A percentile compares a stretch with the other conserved stretches of the same genome.
phyloP scores from a whole-genome alignment of 2,113 vertebrate genomes.

The Calidris pugnax region DNA sequence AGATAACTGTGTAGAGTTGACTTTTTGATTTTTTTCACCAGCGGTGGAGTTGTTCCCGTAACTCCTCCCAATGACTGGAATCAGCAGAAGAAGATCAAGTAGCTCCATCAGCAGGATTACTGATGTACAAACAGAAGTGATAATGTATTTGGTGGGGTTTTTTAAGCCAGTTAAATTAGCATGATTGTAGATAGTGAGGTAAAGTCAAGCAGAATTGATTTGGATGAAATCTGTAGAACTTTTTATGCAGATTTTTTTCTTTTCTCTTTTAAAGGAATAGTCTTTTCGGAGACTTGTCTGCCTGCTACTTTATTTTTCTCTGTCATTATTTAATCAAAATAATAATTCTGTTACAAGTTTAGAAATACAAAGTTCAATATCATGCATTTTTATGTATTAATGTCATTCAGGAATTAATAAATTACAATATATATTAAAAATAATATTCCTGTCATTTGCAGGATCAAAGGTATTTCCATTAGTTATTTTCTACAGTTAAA shows the following conservation, averaged over 20 bases:
- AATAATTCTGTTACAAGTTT: not conserved
- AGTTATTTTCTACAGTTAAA: not conserved
- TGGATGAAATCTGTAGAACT: not conserved
- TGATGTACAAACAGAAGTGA: not conserved
- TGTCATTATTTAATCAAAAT: not conserved
- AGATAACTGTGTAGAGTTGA: not conserved
- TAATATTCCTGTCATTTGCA: not conserved
- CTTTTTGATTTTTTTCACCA: not conserved
- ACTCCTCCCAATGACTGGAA: not conserved
- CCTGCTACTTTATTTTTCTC: not conserved
- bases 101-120: not conserved
- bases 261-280: not conserved
- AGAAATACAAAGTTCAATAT: not conserved
- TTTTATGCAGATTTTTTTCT: not conserved
- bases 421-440: not conserved
- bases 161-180: not conserved
- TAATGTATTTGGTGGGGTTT: not conserved
- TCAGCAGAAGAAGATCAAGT: not conserved
- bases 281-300: not conserved
- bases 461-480: not conserved
- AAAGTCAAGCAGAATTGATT: not conserved
- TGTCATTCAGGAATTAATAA: not conserved
- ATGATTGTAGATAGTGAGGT: not conserved
- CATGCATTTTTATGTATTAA: not conserved
- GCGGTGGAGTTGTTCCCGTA: accelerated